These are phyloP conservation scores for Eretmocerus hayati DNA, from an alignment of 2,888 invertebrate genomes.

Conservation along the genomic window DNA sequence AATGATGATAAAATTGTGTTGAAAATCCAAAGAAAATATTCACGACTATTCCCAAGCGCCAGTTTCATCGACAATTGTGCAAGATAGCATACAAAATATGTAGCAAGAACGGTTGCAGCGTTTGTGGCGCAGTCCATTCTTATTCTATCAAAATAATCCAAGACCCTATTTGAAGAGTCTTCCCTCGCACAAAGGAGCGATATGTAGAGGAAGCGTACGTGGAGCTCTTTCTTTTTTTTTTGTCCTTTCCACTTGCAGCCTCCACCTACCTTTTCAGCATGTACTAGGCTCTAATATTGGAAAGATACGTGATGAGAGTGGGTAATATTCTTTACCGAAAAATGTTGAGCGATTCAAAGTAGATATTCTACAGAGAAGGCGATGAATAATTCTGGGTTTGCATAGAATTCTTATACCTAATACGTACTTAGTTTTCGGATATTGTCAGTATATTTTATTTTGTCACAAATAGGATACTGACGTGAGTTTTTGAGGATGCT, in stretches of 20 bases:
- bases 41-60: no score
- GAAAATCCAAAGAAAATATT: no score
- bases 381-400: conserved; percentile 1
- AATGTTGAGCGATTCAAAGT: background rate
- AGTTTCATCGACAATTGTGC: no score
- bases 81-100: no score
- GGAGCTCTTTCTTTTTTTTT: conserved; percentile 11
- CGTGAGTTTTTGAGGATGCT: no score
- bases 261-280: conserved; percentile 24
- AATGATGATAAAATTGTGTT: no score
- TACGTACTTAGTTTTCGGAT: no score
- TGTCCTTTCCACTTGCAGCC: no score
- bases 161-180: conserved; percentile 46
- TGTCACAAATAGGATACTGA: no score
- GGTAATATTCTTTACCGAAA: conserved; percentile 23
- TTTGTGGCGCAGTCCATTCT: conserved; percentile 27
- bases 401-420: no score
- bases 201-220: conserved; percentile 39
- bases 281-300: conserved; percentile 46
- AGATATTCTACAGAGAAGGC: background rate
- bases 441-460: no score
- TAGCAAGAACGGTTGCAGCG: no score
- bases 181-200: conserved; percentile 45
- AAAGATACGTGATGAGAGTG: conserved; percentile 39
- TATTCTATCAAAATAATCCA: conserved; percentile 44